These are phyloP conservation scores for Eurypyga helias DNA, from an alignment of 2,113 vertebrate species.

Conservation along the genomic window DNA sequence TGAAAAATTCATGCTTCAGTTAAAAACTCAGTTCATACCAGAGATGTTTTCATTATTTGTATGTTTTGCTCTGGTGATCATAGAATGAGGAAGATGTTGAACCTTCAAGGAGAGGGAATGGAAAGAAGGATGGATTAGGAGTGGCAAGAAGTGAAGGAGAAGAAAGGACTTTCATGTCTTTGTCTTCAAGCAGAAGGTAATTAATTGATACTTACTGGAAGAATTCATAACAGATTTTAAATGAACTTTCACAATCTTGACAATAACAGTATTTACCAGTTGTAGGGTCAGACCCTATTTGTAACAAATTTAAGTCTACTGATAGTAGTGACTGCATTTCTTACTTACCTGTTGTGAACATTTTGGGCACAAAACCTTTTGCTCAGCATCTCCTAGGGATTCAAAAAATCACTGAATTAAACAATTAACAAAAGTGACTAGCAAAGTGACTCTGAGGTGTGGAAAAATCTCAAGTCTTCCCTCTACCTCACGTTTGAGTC, in stretches of 20 bases:
- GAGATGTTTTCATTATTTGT: background rate
- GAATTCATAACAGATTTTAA: background rate
- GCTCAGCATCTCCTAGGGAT: background rate
- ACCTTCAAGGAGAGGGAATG: background rate
- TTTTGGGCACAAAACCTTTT: background rate
- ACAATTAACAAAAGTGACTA: background rate
- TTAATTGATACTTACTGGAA: background rate
- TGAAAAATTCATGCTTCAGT: background rate
- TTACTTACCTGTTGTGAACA: background rate
- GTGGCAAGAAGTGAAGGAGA: background rate
- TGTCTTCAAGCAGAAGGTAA: background rate
- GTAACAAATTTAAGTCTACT: background rate
- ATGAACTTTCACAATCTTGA: background rate
- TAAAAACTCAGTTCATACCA: background rate
- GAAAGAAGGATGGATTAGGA: background rate
- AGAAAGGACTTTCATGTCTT: background rate
- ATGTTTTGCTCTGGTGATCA: background rate
- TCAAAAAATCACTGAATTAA: background rate
- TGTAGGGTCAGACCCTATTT: background rate
- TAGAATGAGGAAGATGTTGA: background rate
- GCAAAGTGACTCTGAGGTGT: background rate
- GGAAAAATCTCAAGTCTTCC: background rate
- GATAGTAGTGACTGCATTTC: background rate
- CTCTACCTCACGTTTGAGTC: background rate
- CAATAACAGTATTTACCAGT: background rate